Evolutionary conservation across 2,113 vertebrate species (phyloP).

Genomic region (Bombycilla garrulus): DNA sequence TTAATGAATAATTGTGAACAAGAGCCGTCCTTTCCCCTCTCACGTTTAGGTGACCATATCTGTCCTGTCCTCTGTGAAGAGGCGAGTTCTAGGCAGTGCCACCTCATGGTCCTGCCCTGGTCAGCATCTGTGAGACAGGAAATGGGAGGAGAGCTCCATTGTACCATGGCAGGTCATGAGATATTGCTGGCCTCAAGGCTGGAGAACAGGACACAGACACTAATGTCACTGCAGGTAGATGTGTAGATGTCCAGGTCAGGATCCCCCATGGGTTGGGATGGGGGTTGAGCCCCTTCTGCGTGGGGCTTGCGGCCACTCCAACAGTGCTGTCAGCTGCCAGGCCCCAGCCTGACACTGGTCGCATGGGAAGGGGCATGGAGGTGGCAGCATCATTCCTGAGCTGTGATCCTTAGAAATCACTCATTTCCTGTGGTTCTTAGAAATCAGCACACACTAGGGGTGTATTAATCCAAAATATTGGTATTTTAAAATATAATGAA

Average conservation of each 20-base stretch:
- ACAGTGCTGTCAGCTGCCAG: not conserved
- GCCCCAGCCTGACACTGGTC: not conserved
- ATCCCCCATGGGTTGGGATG: not conserved
- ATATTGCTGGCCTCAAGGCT: not conserved
- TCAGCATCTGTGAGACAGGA: not conserved
- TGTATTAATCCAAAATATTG: not conserved
- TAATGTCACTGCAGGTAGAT: accelerated
- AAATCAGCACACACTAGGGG: not conserved
- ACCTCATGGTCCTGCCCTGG: not conserved
- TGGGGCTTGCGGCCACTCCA: not conserved
- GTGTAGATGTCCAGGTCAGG: too few relatives aligned
- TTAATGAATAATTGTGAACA: not conserved
- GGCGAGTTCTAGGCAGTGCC: not conserved
- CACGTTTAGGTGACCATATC: not conserved
- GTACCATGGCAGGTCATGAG: accelerated
- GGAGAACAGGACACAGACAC: not conserved
- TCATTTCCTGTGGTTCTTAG: not conserved
- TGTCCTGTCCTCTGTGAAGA: not conserved
- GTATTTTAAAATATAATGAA: not conserved
- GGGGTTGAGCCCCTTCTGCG: not conserved
- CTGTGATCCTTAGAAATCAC: not conserved
- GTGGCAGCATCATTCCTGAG: not conserved
- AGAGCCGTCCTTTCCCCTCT: not conserved
- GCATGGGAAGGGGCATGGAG: not conserved
- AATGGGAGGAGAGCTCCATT: not conserved